Evolutionary conservation across 2,888 invertebrate genomes (phyloP), one percentile per base, ranked within the genome.

Genomic region (Meliscaeva auricollis): DNA sequence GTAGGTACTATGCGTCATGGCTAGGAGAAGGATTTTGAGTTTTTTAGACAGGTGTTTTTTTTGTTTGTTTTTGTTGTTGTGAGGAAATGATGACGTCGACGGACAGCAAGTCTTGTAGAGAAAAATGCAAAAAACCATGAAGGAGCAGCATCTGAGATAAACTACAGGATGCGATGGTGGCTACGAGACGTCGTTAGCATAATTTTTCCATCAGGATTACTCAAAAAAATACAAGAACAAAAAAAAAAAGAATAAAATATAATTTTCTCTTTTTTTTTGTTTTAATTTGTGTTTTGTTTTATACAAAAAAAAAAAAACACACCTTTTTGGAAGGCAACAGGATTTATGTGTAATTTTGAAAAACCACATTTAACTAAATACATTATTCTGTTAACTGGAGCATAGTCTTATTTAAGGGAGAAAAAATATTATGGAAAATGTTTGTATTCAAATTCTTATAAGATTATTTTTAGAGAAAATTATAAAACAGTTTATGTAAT

Each of bases 151-250:
- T 62, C 77, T 83, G 82, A 20, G 72, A 73, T 75, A 75, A 66
- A 66, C 80, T 70, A 20, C 70, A 69, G 60, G 75, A 80, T 81
- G n/a, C n/a, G 85, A 76, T 69, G 85, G 73, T 81, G 81, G 85
- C 64, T 76, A 68, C 56, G 72, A 75, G 87, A 83, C 77, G 77
- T 87, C 87, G 87, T 87, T 87, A 87, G 87, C 87, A 87, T 87
- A 83, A 87, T 87, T 87, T 83, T 81, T 68, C 83, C 76, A 74
- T 87, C 85, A 85, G 38, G 44, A 64, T 74, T 80, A 44, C 13
- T 46, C 35, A 35, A 58, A 44, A 62, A 76, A 77, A 74, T 62
- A 20, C 2, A 15, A 7, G n/a, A 41, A 41, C n/a, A n/a, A 1
- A 9, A 1, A 9, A 41, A 60, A 41, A 9, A 26, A 26, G 41